phyloP scores from a whole-genome alignment of 2,113 vertebrate species.

The Sturnus vulgaris region DNA sequence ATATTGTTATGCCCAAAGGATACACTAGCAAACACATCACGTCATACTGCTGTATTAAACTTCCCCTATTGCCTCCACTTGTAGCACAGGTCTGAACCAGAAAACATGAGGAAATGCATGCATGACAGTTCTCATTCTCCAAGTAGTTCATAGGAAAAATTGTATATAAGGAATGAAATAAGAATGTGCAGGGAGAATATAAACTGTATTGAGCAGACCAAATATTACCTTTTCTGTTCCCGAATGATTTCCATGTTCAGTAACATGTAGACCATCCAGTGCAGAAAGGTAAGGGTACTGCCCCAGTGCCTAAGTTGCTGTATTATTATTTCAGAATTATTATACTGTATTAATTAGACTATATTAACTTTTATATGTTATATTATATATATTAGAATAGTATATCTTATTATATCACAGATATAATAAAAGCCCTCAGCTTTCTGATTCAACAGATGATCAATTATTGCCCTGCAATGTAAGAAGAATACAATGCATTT shows the following conservation, averaged over 20 bases:
- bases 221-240: neutral
- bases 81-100: neutral
- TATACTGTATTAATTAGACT: too few species aligned
- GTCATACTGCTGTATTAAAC: neutral
- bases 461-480: neutral
- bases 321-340: neutral
- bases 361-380: neutral
- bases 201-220: neutral
- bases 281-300: neutral
- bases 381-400: neutral
- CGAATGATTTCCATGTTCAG: neutral
- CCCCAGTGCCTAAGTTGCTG: neutral
- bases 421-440: neutral
- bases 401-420: neutral
- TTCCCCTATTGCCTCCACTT: neutral
- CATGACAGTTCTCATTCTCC: neutral
- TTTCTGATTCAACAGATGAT: neutral
- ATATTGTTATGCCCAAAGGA: neutral
- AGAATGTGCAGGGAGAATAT: neutral
- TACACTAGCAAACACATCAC: neutral
- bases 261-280: accelerated
- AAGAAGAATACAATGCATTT: neutral
- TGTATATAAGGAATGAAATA: neutral
- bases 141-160: neutral
- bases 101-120: neutral